Evolutionary conservation across 35 echinoderm and acorn worm species (phyloP), one percentile per base, ranked within the genome.

Genomic region (Diadema setosum): DNA sequence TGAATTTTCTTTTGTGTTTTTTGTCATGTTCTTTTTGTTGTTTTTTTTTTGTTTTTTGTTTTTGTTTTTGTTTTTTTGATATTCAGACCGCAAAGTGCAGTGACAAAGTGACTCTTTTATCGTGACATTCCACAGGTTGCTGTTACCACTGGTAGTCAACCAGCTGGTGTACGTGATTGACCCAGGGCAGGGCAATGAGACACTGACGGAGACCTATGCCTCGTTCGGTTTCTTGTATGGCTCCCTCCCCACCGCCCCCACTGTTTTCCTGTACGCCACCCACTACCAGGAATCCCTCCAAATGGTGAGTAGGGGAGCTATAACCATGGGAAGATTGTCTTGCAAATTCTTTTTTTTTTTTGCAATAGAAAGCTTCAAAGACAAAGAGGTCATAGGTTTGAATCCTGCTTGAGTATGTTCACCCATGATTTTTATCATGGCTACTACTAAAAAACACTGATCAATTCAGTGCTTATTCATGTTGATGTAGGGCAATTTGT

Each of bases 171-270:
- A 70, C 44, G 75, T 84, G 25, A 40, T 97, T 25, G 37, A 89
- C 21, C 90, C 94, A 29, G 94, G 94, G 5, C 75, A 73, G 40
- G 59, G 20, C 24, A 80, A 93, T 30, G 30, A 56, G 1, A 97
- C 92, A 42, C 45, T 90, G 74, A 93, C 94, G 6, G 87, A 89
- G 9, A 42, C 32, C 20, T 93, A 85, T 31, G 81, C 81, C n/a
- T 90, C 87, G n/a, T 93, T 90, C 83, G 94, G 81, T 2, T 97
- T 93, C 82, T 63, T 97, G 2, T 97, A 97, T 39, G 91, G 89
- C 9, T 91, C 87, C 3, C 87, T 97, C 31, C 90, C 94, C 18
- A 90, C 94, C 17, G 91, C 94, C 3, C 94, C 94, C 3, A 82
- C 90, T 18, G 94, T 90, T 0, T 97, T 90, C 31, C 27, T 97